Percentiles rank a stretch among this genome's conserved stretches.
Evolutionary conservation across 2,113 vertebrate genomes (phyloP).

Genomic region (Chaetodon auriga): DNA sequence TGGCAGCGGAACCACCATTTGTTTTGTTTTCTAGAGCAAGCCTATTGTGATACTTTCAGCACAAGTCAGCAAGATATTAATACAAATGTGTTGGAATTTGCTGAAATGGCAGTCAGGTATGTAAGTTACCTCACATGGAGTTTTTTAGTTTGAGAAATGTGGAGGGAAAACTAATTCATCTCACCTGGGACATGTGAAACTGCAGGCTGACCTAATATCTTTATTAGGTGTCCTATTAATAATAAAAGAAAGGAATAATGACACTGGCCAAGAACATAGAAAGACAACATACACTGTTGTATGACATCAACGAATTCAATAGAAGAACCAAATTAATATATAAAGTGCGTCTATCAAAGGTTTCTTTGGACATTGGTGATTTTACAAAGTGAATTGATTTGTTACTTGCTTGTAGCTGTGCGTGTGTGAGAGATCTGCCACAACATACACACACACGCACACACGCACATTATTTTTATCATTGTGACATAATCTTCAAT

Average conservation of each 20-base stretch:
- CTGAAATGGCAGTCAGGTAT: conserved; percentile 65
- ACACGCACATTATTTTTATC: too few species aligned
- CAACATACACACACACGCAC: too few species aligned
- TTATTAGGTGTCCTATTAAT: conserved; percentile 11
- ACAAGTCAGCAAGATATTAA: conserved; percentile 60
- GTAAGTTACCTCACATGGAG: conserved; percentile 59
- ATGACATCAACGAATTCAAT: not conserved
- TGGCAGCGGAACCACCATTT: conserved; percentile 24
- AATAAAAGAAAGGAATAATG: not conserved
- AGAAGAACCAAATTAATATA: not conserved
- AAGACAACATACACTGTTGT: not conserved
- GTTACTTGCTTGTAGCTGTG: not conserved
- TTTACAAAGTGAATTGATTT: not conserved
- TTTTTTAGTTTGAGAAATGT: conserved; percentile 54
- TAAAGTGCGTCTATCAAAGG: conserved; percentile 12
- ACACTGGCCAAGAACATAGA: not conserved
- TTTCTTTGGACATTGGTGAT: not conserved
- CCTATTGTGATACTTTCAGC: conserved; percentile 45
- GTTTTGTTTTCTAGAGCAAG: conserved; percentile 65
- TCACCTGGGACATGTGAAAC: conserved; percentile 35
- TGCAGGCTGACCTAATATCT: conserved; percentile 49
- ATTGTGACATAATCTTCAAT: not conserved
- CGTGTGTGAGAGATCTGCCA: not conserved
- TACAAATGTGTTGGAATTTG: conserved; percentile 59
- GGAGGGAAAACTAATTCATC: conserved; percentile 44